Conservation (phyloP, 2,797 vertebrate genomes). For the Hozukius guyotensis region DNA sequence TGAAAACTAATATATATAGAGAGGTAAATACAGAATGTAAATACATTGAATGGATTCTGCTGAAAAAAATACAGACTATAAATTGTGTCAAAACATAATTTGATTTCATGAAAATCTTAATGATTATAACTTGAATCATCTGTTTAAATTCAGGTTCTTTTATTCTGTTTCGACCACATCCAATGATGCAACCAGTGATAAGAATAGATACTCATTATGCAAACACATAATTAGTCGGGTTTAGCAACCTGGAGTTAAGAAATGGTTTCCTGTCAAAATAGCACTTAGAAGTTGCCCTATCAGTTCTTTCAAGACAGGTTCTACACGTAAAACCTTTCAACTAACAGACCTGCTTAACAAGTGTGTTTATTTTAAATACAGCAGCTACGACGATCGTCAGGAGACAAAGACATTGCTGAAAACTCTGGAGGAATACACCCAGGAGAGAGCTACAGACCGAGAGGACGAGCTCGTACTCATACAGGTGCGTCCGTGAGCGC, state of each 20-base stretch:
- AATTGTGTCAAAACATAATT: background rate
- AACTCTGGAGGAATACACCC: constrained; percentile 88
- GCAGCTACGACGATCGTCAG: constrained; percentile 83
- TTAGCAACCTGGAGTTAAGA: background rate
- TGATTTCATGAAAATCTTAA: background rate
- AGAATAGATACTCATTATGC: background rate
- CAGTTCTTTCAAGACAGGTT: background rate
- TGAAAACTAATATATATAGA: background rate
- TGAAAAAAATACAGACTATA: background rate
- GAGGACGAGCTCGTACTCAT: constrained; percentile 88
- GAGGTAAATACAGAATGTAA: background rate
- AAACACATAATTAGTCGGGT: background rate
- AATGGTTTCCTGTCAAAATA: background rate
- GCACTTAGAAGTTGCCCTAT: background rate
- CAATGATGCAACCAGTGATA: background rate
- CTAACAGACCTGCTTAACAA: background rate
- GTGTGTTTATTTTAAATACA: constrained; percentile 37
- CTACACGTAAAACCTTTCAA: background rate
- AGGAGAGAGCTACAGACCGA: constrained; percentile 83
- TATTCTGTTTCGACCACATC: background rate
- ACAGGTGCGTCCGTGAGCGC: constrained; percentile 65
- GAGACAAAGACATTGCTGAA: constrained; percentile 86
- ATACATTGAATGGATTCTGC: background rate
- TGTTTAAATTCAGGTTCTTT: background rate
- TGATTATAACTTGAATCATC: background rate